Conservation (phyloP, 2,113 vertebrate species). For the Grantiella picta region DNA sequence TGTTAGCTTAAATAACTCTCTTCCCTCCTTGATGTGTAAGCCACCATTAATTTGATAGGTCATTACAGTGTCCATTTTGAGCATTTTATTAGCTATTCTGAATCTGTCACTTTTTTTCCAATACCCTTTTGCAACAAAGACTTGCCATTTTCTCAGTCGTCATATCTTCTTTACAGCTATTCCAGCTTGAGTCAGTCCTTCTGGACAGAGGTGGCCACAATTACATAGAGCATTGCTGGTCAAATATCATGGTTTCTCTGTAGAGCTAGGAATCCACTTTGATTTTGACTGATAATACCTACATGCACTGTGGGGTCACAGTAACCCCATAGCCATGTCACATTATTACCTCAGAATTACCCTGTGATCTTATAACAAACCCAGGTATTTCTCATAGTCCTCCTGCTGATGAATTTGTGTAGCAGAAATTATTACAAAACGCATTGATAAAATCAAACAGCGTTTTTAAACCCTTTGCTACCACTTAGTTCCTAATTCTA, state of each 20-base stretch:
- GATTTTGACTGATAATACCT: background rate
- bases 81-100: background rate
- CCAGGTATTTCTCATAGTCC: background rate
- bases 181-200: background rate
- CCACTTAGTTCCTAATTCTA: background rate
- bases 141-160: background rate
- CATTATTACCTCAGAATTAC: background rate
- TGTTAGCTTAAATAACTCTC: background rate
- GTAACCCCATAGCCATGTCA: background rate
- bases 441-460: background rate
- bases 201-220: background rate
- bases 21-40: background rate
- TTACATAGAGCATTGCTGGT: accelerated
- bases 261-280: background rate
- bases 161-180: background rate
- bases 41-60: background rate
- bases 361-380: background rate
- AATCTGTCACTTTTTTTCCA: background rate
- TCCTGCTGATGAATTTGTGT: background rate
- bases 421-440: background rate
- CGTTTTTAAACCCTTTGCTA: background rate
- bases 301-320: background rate
- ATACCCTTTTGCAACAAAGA: background rate
- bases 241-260: background rate
- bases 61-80: background rate